Conservation (phyloP, 2,797 vertebrate species). For the Urophycis tenuis region DNA sequence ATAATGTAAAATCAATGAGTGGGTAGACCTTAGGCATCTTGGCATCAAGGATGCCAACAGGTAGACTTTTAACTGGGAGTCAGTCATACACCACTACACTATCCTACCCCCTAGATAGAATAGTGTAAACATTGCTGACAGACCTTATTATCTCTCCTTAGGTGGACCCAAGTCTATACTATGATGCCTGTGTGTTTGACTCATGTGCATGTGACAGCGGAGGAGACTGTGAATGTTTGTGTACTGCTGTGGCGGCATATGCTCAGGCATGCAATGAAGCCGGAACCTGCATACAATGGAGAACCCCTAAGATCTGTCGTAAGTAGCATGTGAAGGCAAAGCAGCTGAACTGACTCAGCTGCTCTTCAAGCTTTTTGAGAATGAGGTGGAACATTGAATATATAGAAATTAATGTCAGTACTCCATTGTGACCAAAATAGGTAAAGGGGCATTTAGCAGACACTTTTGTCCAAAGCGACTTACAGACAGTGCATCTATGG, state of each 20-base stretch:
- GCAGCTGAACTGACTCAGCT: background rate
- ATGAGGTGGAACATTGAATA: background rate
- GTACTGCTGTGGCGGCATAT: slow-evolving; percentile 78
- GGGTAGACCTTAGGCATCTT: background rate
- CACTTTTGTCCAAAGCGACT: no score
- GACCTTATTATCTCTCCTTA: slow-evolving; percentile 35
- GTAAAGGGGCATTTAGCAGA: no score
- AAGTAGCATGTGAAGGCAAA: slow-evolving; percentile 34
- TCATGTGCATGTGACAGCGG: slow-evolving; percentile 79
- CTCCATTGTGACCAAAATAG: background rate
- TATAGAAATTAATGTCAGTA: background rate
- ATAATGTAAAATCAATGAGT: background rate
- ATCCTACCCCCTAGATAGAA: background rate
- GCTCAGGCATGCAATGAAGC: slow-evolving; percentile 73
- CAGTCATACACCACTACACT: background rate
- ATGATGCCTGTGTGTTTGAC: slow-evolving; percentile 76
- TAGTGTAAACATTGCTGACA: background rate
- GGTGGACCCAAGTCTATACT: slow-evolving; percentile 77
- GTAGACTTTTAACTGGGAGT: background rate
- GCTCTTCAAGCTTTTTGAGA: background rate
- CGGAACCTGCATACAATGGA: slow-evolving; percentile 74
- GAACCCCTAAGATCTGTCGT: slow-evolving; percentile 79
- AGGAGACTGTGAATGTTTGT: slow-evolving; percentile 80
- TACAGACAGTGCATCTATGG: no score
- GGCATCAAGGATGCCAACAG: background rate